Evolutionary conservation across 2,888 invertebrate genomes (phyloP).

Genomic region (Dryomyza anilis): DNA sequence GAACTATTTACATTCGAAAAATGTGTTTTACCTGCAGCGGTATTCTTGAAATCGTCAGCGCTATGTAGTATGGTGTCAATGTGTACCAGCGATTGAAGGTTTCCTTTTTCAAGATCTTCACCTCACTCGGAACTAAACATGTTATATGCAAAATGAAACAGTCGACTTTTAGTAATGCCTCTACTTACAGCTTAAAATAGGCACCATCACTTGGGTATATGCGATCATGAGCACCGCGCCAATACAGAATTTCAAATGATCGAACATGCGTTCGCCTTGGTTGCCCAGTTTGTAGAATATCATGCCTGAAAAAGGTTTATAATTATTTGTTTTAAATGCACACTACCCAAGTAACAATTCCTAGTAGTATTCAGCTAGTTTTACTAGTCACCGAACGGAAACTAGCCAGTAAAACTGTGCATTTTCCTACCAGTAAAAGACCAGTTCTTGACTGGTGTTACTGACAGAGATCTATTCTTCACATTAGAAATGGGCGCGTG

Average conservation of each 20-base stretch:
- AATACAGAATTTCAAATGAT: conserved; percentile 72
- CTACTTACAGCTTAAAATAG: conserved; percentile 71
- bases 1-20: background rate
- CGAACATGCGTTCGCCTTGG: conserved; percentile 71
- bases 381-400: background rate
- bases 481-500: too few relatives aligned
- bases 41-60: conserved; percentile 68
- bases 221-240: conserved; percentile 70
- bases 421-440: too few relatives aligned
- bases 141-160: background rate
- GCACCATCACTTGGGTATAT: conserved; percentile 73
- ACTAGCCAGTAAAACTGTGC: too few relatives aligned
- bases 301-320: conserved; percentile 62
- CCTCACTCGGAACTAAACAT: conserved; percentile 68
- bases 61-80: conserved; percentile 69
- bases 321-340: background rate
- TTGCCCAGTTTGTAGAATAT: conserved; percentile 70
- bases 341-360: background rate
- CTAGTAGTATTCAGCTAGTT: background rate
- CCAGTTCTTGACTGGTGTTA: too few relatives aligned
- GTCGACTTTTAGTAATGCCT: too few relatives aligned
- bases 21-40: conserved; percentile 66
- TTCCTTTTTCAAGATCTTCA: conserved; percentile 72
- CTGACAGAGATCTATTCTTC: too few relatives aligned
- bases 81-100: conserved; percentile 75